phyloP scores from a whole-genome alignment of 2,888 invertebrate species.

The Macrophya alboannulata region DNA sequence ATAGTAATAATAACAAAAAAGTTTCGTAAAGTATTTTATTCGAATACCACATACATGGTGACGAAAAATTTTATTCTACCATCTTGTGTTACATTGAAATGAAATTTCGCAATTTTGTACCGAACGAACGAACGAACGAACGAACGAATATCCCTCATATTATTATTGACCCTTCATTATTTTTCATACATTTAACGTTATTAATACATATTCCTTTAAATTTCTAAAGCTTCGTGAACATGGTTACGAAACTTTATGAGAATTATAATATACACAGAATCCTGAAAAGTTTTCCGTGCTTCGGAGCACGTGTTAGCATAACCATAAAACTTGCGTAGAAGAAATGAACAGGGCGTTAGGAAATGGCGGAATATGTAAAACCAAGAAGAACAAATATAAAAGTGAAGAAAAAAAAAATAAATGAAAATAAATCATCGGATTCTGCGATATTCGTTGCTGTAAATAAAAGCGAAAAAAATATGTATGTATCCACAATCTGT shows the following conservation, averaged over 20 bases:
- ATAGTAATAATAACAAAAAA: background rate
- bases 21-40: constrained; percentile 66
- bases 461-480: background rate
- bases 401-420: background rate
- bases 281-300: background rate
- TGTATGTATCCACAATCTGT: background rate
- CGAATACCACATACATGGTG: constrained; percentile 18
- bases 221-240: constrained; percentile 9
- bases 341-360: constrained; percentile 23
- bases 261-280: background rate
- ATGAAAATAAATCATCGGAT: background rate
- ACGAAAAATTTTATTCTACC: background rate
- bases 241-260: background rate
- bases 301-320: constrained; percentile 1
- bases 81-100: background rate
- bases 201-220: background rate
- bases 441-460: background rate
- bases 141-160: background rate
- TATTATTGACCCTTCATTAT: background rate
- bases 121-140: too few species aligned
- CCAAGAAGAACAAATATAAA: background rate
- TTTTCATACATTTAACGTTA: background rate
- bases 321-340: constrained; percentile 31
- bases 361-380: constrained; percentile 20
- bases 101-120: constrained; percentile 4